Conservation (phyloP, 2,888 invertebrate genomes). For the Ditylenchus weischeri region DNA sequence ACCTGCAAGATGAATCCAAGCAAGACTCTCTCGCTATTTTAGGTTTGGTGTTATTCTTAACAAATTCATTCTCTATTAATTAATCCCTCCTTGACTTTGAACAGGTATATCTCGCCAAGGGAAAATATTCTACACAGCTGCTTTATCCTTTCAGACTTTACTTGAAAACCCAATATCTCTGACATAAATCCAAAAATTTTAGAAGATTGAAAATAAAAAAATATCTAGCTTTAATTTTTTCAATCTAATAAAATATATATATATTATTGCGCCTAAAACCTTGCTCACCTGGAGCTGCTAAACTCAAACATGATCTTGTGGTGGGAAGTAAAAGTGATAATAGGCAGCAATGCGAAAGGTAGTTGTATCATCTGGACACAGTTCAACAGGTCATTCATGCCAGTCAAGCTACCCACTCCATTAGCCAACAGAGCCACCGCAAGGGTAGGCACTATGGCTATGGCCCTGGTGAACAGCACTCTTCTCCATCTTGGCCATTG, state of each 20-base stretch:
- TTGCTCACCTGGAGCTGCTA: conserved; percentile 73
- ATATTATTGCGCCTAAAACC: background rate
- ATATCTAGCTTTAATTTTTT: too few relatives aligned
- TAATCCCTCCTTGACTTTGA: too few relatives aligned
- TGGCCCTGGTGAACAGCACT: conserved; percentile 76
- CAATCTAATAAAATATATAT: background rate
- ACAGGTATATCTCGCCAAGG: too few relatives aligned
- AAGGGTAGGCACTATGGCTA: conserved; percentile 72
- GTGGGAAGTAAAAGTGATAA: conserved; percentile 80
- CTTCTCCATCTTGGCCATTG: conserved; percentile 83
- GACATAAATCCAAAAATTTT: too few relatives aligned
- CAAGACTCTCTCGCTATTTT: too few relatives aligned
- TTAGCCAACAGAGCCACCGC: conserved; percentile 59
- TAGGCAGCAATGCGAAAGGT: conserved; percentile 81
- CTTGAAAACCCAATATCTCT: too few relatives aligned
- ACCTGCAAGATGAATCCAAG: too few relatives aligned
- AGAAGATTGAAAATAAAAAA: too few relatives aligned
- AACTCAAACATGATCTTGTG: conserved; percentile 78
- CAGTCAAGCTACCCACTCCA: conserved; percentile 52
- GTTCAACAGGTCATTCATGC: conserved; percentile 81
- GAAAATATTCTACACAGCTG: too few relatives aligned
- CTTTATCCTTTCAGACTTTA: too few relatives aligned
- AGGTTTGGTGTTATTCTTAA: too few relatives aligned
- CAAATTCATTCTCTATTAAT: too few relatives aligned
- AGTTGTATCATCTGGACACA: conserved; percentile 68